These are phyloP conservation scores for Thunnus maccoyii DNA, from an alignment of 2,113 vertebrate genomes.

Conservation along the genomic window DNA sequence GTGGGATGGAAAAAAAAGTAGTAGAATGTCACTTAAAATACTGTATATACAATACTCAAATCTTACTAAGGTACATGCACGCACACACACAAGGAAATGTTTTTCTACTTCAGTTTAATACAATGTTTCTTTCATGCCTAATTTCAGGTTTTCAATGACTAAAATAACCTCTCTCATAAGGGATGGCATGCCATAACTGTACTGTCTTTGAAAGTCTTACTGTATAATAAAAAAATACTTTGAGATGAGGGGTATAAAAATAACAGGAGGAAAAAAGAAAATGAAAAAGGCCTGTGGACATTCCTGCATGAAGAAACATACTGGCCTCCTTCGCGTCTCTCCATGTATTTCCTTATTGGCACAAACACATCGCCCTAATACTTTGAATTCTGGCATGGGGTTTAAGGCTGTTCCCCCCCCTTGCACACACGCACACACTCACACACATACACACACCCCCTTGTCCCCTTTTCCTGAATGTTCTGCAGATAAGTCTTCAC, in stretches of 20 bases:
- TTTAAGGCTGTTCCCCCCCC: constrained; percentile 21
- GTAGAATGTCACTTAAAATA: neutral
- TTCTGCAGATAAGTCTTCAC: constrained; percentile 70
- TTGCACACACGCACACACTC: neutral
- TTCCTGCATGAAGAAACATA: constrained; percentile 65
- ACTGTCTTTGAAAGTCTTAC: constrained; percentile 18
- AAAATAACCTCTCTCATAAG: constrained; percentile 46
- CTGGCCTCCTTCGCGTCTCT: constrained; percentile 16
- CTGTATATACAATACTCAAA: neutral
- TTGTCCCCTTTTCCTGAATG: constrained; percentile 53
- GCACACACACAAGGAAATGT: neutral
- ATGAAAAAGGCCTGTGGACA: constrained; percentile 58
- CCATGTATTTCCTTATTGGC: constrained; percentile 66
- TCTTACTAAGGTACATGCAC: neutral
- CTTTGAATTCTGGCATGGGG: constrained; percentile 69
- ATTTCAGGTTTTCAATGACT: constrained; percentile 15
- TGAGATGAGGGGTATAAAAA: constrained; percentile 34
- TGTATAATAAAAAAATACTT: constrained; percentile 25
- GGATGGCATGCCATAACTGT: constrained; percentile 2
- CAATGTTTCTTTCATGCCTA: neutral
- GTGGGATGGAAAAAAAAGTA: neutral
- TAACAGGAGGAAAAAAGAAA: constrained; percentile 42
- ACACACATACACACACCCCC: constrained; percentile 37
- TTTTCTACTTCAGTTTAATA: neutral
- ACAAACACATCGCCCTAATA: constrained; percentile 64